Evolutionary conservation across 2,888 invertebrate genomes (phyloP).

Genomic region (Scaptomyza flava): DNA sequence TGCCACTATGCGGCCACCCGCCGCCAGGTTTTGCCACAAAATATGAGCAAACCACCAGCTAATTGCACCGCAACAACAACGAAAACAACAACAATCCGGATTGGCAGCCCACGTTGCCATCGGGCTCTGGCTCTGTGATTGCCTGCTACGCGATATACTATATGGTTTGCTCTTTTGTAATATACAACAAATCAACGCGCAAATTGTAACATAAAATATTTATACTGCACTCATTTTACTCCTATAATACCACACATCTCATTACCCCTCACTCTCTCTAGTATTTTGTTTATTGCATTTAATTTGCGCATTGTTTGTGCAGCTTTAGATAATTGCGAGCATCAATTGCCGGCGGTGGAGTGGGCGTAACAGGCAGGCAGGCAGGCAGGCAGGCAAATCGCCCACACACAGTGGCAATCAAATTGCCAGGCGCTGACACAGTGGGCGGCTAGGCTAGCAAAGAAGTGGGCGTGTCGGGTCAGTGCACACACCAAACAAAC

Average conservation of each 20-base stretch:
- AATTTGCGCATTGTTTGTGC: conserved; percentile 76
- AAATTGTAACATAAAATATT: conserved; percentile 78
- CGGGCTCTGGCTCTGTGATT: conserved; percentile 65
- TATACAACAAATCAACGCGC: conserved; percentile 76
- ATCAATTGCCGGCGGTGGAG: conserved; percentile 63
- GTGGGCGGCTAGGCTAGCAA: conserved; percentile 46
- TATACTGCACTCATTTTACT: conserved; percentile 47
- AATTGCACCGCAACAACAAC: conserved; percentile 59
- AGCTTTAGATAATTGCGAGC: conserved; percentile 76
- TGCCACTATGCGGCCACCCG: conserved; percentile 24
- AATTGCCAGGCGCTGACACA: conserved; percentile 68
- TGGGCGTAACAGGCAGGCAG: conserved; percentile 17
- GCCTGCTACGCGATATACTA: background rate
- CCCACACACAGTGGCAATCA: conserved; percentile 71
- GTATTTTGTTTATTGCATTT: conserved; percentile 74
- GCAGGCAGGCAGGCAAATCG: conserved; percentile 37
- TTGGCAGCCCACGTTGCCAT: conserved; percentile 65
- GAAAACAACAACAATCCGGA: conserved; percentile 15
- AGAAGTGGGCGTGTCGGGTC: conserved; percentile 52
- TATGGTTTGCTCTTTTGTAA: conserved; percentile 42
- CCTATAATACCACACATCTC: background rate
- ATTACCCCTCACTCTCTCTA: background rate
- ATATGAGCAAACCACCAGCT: conserved; percentile 57
- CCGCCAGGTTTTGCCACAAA: conserved; percentile 47
- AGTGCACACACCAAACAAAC: conserved; percentile 37